These are phyloP conservation scores for Laticauda laticaudata DNA, from an alignment of 2,113 vertebrate genomes.

Conservation along the genomic window DNA sequence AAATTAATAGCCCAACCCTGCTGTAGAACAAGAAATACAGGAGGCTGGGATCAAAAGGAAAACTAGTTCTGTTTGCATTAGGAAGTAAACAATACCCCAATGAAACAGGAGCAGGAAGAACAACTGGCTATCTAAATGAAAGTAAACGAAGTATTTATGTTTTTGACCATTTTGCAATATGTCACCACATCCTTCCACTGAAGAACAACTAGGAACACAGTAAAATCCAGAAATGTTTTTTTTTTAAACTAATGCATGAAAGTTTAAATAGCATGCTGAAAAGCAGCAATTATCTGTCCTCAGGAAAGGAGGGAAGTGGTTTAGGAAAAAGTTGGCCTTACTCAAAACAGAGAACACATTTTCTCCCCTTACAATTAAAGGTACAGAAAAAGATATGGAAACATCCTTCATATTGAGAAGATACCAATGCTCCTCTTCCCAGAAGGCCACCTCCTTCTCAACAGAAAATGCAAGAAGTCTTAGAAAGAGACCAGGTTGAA, in stretches of 20 bases:
- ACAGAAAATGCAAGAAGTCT: background rate
- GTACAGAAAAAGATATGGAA: background rate
- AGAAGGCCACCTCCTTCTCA: background rate
- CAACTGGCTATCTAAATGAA: background rate
- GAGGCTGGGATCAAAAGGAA: background rate
- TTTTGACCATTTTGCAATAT: background rate
- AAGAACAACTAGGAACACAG: background rate
- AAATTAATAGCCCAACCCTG: background rate
- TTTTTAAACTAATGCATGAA: background rate
- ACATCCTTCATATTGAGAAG: background rate
- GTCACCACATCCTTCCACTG: background rate
- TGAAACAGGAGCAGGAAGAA: background rate
- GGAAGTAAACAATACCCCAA: background rate
- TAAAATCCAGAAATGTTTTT: background rate
- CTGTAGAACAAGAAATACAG: background rate
- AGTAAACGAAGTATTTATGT: background rate
- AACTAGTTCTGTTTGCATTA: background rate
- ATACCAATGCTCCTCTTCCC: fast-evolving
- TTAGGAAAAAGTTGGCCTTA: background rate
- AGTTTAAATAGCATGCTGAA: background rate
- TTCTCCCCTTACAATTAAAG: background rate
- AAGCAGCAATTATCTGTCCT: background rate
- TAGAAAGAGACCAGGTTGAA: background rate
- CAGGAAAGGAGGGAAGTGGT: too few relatives aligned
- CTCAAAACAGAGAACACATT: background rate